Percentiles rank a stretch among this genome's conserved stretches.
phyloP scores from a whole-genome alignment of 2,797 vertebrate species.

The Anisognathus igniventris region DNA sequence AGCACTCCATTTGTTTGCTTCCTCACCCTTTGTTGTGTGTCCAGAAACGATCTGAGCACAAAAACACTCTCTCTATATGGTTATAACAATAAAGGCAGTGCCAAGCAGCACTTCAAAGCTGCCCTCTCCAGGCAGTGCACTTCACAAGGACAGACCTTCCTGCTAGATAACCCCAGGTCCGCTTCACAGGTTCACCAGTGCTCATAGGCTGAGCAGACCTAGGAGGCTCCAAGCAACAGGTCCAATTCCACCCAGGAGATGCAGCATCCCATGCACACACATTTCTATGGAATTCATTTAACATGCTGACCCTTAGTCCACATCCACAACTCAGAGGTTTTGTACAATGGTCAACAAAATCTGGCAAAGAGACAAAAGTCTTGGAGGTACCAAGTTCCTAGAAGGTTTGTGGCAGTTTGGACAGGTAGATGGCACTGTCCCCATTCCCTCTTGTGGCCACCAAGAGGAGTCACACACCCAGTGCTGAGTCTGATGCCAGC shows the following conservation, averaged over 20 bases:
- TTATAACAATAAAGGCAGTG: neutral
- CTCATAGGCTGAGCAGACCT: neutral
- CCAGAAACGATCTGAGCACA: slow-evolving; percentile 1
- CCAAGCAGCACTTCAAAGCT: slow-evolving; percentile 43
- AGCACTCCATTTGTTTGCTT: neutral
- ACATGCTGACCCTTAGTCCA: neutral
- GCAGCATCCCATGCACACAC: neutral
- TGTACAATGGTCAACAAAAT: neutral
- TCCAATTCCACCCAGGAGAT: neutral
- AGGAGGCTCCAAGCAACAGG: neutral
- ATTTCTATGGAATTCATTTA: neutral
- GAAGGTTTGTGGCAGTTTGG: neutral
- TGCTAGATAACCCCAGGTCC: neutral
- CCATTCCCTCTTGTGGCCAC: accelerated
- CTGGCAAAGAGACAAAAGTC: neutral
- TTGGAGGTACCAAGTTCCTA: neutral
- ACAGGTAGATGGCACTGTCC: neutral
- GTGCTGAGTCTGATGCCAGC: neutral
- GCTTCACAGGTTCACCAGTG: neutral
- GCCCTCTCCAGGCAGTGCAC: neutral
- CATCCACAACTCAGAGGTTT: neutral
- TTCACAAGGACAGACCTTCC: slow-evolving; percentile 34
- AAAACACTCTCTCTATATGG: neutral
- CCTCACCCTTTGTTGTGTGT: slow-evolving; percentile 27
- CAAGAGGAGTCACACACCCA: neutral